These are phyloP conservation scores for Reinhardtius hippoglossoides DNA, from an alignment of 2,113 vertebrate genomes.

Conservation along the genomic window DNA sequence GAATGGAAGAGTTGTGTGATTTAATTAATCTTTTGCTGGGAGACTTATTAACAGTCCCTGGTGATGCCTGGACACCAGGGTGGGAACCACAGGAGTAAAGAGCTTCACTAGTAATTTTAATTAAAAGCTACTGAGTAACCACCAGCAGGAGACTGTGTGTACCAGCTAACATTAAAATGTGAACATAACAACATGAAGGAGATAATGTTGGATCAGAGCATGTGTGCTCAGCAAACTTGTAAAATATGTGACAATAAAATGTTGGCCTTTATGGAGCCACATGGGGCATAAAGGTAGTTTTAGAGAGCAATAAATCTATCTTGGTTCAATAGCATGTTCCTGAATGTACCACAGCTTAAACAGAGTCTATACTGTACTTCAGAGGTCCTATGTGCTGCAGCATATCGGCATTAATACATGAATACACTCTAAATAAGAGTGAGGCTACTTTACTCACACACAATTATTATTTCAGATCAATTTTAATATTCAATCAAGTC, in stretches of 20 bases:
- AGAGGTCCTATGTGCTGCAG: too few species aligned
- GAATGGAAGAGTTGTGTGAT: conserved; percentile 16
- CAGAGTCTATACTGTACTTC: too few species aligned
- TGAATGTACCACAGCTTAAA: too few species aligned
- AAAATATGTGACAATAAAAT: not conserved
- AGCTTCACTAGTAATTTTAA: not conserved
- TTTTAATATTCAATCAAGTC: too few species aligned
- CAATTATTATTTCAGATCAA: too few species aligned
- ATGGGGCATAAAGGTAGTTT: not conserved
- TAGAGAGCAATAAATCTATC: not conserved
- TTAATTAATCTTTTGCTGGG: conserved; percentile 17
- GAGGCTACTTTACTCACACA: too few species aligned
- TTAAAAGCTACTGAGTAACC: not conserved
- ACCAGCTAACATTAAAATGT: not conserved
- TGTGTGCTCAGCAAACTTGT: conserved; percentile 8
- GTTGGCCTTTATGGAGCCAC: not conserved
- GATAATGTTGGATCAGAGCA: not conserved
- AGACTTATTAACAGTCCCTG: conserved; percentile 4
- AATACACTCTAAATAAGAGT: too few species aligned
- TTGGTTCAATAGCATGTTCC: not conserved
- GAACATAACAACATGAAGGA: not conserved
- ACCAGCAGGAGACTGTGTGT: conserved; percentile 8
- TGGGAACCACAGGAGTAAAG: conserved; percentile 13
- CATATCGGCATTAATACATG: too few species aligned
- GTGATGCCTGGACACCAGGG: not conserved